Percentiles rank a stretch among this genome's conserved stretches.
phyloP scores from a whole-genome alignment of 2,797 vertebrate genomes.

The Hapalemur alaotrensis region DNA sequence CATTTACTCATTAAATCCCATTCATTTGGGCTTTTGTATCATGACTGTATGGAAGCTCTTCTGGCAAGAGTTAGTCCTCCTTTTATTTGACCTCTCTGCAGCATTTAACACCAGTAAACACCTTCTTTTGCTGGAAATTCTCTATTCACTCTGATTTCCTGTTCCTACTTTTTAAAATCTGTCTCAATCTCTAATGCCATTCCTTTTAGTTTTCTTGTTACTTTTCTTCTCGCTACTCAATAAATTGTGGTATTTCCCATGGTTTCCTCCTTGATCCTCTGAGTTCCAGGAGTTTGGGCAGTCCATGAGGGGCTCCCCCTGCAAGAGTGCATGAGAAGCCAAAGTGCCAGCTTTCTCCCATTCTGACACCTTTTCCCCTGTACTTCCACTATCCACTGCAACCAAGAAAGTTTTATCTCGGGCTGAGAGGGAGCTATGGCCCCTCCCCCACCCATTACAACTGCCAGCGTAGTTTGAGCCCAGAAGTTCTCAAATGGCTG shows the following conservation, averaged over 20 bases:
- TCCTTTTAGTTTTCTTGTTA: not conserved
- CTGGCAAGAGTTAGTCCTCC: not conserved
- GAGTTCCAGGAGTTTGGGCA: too few relatives aligned
- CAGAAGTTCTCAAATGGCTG: too few relatives aligned
- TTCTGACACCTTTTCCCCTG: too few relatives aligned
- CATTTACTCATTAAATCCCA: not conserved
- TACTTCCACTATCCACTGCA: too few relatives aligned
- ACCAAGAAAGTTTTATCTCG: rapidly evolving
- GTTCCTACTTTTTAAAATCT: not conserved
- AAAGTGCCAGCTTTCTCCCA: too few relatives aligned
- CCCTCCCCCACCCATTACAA: too few relatives aligned
- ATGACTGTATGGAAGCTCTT: not conserved
- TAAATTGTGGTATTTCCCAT: not conserved
- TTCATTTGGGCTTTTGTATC: not conserved
- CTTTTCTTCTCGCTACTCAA: not conserved
- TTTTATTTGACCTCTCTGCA: not conserved
- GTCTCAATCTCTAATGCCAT: not conserved
- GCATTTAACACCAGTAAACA: not conserved
- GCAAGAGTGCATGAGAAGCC: too few relatives aligned
- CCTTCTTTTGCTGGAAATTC: not conserved
- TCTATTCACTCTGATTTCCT: not conserved
- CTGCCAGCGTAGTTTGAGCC: too few relatives aligned
- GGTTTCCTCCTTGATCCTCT: not conserved
- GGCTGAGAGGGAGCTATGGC: too few relatives aligned
- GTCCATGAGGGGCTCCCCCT: too few relatives aligned